Evolutionary conservation across 92 coral and sea anemone species (phyloP), one percentile per base, ranked within the genome.

Genomic region (Zoanthus solanderi): DNA sequence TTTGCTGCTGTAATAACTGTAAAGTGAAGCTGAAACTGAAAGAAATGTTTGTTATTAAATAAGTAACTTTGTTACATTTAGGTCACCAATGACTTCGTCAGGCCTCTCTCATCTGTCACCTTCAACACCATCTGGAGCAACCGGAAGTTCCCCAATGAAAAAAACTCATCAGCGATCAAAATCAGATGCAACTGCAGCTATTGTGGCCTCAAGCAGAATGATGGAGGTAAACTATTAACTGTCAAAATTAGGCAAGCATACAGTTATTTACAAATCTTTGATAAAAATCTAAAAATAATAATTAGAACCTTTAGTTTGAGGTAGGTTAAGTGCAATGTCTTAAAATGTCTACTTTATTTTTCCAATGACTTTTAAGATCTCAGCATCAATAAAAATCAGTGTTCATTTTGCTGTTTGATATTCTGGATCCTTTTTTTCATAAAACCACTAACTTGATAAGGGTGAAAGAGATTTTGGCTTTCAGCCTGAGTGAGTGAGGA

Each of bases 131-230:
- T 80, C 94, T 72, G 92, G 86, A 28, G 52, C 88, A 31, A 71
- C 89, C 68, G 76, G 80, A 14, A 78, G 87, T 63, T 60, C 96
- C 15, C 94, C 98, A 14, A 67, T 90, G 63, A 95, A 95, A 88
- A 95, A 95, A 89, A 93, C 98, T 12, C 99, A 97, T 58, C 94
- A 94, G 68, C 90, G 99, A 72, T 97, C 99, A 34, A 93, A 96
- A 83, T 97, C 99, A 13, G 99, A 97, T 95, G 99, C 99, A 46
- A 95, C 99, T 47, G 99, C 99, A 11, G 98, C 98, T 0, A 95
- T 97, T 34, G 93, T 93, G 4, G 95, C 98, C 50, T 93, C 99
- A 5, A 92, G 79, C 75, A 93, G 93, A 60, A 88, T 97, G 15
- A 93, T 95, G 95, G 94, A 96, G 93, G 99, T 97, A 91, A 53